Evolutionary conservation across 2,797 vertebrate genomes (phyloP).

Genomic region (Cyclura pinguis): DNA sequence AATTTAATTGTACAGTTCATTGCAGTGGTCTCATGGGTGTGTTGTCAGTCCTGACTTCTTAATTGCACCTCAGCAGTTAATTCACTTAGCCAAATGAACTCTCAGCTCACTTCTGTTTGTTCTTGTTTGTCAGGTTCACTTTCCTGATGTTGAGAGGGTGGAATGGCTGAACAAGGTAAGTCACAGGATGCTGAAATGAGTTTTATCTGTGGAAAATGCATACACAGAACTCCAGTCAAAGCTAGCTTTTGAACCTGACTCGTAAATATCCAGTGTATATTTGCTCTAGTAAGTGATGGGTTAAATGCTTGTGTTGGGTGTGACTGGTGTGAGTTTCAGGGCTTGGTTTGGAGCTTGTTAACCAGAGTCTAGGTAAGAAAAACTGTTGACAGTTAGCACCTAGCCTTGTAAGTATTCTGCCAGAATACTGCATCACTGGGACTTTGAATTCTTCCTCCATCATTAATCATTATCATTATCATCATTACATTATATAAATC

Average conservation of each 20-base stretch:
- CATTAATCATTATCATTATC: not conserved
- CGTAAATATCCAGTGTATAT: not conserved
- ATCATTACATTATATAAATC: no score
- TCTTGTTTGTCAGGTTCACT: slow-evolving; percentile 85
- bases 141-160: slow-evolving; percentile 91
- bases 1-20: not conserved
- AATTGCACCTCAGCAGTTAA: not conserved
- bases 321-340: not conserved
- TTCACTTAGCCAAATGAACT: slow-evolving; percentile 10
- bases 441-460: not conserved
- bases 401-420: not conserved
- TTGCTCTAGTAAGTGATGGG: not conserved
- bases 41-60: not conserved
- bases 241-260: not conserved
- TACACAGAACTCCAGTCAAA: not conserved
- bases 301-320: not conserved
- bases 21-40: no score
- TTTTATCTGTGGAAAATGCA: not conserved
- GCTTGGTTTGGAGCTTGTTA: slow-evolving; percentile 4
- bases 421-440: not conserved
- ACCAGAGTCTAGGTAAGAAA: not conserved
- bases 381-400: not conserved
- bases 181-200: not conserved
- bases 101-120: slow-evolving; percentile 41
- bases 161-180: slow-evolving; percentile 97